Base-by-base conservation (phyloP, 2,888 invertebrate species). In the Andrena bucephala region DNA sequence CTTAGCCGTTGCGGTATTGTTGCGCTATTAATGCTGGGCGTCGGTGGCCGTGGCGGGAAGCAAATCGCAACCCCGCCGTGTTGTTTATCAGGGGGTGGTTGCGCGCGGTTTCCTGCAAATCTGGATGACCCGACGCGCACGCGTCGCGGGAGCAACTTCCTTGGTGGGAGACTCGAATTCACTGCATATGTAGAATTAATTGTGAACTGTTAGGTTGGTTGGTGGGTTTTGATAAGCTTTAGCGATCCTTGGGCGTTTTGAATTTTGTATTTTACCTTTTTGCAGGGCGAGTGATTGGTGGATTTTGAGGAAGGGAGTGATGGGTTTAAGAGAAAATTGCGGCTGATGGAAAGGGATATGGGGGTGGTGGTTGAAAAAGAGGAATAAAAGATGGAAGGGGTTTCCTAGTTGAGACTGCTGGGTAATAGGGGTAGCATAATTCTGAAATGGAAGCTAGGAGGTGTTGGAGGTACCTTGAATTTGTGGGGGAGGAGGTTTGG, bases 1-100 rank as follows among this genome's bases (percentile, higher is more conserved):
- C 83, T 87, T 84, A 87, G 86, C 75, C 65, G 80, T 24, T 31
- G 78, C 75, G 75, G 54, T 69, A 77, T 85, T 87, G 87, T 86
- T 87, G 84, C 83, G 79, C 86, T 80, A 84, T 86, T 87, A 87
- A 83, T 69, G 77, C 83, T 71, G 78, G 68, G 57, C 74, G 83
- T 78, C 71, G 77, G 60, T 69, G 66, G 65, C 20, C 31, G 54
- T 42, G 81, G 77, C 72, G 65, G 42, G 65, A 29, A 66, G 63
- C 71, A 24, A 76, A 71, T 73, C 63, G 72, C 75, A 74, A 57
- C 67, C 24, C 48, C 33, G 48, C 20, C 8, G 3, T 27, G 57
- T 24, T 57, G 24, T 57, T 27, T 24, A 13, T 57, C 57, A 10
- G 10, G 24, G 57, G 68, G 60, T 13, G 54, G 66, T 78, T 59